phyloP scores from a whole-genome alignment of 2,113 vertebrate species.

The Crotalus tigris region DNA sequence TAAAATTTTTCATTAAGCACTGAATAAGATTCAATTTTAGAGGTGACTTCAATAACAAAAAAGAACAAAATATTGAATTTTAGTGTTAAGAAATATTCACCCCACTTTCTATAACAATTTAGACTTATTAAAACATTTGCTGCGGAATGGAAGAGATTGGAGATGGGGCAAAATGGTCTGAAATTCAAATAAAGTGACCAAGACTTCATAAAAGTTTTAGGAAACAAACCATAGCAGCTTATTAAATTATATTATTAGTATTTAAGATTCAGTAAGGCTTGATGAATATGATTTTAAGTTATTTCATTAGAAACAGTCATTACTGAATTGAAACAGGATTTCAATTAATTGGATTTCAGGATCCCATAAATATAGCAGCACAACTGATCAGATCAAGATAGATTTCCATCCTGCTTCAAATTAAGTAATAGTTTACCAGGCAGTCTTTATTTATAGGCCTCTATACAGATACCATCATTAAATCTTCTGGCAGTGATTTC shows the following conservation, averaged over 20 bases:
- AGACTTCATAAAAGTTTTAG: not conserved
- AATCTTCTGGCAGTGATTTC: not conserved
- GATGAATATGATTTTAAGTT: not conserved
- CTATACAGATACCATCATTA: not conserved
- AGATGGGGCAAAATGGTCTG: not conserved
- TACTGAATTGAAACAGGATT: not conserved
- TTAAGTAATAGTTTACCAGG: not conserved
- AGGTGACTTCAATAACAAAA: not conserved
- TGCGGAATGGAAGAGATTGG: not conserved
- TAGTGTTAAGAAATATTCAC: not conserved
- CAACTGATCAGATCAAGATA: no score
- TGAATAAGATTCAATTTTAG: no score
- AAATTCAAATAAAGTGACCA: no score
- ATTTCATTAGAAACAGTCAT: not conserved
- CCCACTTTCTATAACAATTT: not conserved
- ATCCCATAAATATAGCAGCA: not conserved
- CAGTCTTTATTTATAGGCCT: not conserved
- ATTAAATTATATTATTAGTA: not conserved
- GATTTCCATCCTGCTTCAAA: not conserved
- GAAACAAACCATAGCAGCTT: not conserved
- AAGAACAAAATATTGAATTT: not conserved
- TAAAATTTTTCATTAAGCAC: accelerated
- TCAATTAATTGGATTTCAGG: not conserved
- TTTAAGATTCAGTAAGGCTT: not conserved
- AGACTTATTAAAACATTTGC: not conserved